phyloP scores from a whole-genome alignment of 2,113 vertebrate genomes.

The Zapornia atra region DNA sequence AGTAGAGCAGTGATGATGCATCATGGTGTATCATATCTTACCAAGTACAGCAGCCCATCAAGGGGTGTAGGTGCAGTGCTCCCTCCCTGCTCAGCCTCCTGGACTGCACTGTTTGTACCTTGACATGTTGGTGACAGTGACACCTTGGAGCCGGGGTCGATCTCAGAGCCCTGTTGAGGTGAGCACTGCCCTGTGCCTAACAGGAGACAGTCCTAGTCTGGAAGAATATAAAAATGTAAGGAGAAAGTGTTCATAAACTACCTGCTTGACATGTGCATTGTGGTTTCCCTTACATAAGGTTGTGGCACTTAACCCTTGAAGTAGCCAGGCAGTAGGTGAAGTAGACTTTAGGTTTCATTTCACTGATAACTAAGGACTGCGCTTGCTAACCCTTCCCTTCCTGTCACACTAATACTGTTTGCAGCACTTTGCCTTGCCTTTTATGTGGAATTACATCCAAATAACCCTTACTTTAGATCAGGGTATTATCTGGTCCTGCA shows the following conservation, averaged over 20 bases:
- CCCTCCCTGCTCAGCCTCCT: background rate
- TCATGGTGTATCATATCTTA: background rate
- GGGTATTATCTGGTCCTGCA: background rate
- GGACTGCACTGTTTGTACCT: background rate
- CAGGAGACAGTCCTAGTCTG: background rate
- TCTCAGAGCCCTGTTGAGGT: background rate
- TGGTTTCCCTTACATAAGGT: background rate
- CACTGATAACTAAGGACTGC: background rate
- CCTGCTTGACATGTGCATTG: background rate
- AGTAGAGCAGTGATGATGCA: background rate
- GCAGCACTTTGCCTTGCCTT: background rate
- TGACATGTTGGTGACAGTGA: background rate
- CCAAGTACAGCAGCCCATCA: background rate
- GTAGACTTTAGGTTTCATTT: background rate
- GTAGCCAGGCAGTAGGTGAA: background rate
- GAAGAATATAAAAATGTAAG: background rate
- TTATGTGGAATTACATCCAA: too few species aligned
- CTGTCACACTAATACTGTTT: background rate
- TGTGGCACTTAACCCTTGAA: background rate
- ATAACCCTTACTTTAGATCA: background rate
- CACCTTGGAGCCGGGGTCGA: background rate
- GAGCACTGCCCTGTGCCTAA: background rate
- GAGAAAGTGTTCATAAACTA: background rate
- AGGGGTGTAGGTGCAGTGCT: background rate
- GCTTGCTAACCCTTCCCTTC: background rate